Conservation (phyloP, 2,888 invertebrate species). For the Iselma pallidipennis region DNA sequence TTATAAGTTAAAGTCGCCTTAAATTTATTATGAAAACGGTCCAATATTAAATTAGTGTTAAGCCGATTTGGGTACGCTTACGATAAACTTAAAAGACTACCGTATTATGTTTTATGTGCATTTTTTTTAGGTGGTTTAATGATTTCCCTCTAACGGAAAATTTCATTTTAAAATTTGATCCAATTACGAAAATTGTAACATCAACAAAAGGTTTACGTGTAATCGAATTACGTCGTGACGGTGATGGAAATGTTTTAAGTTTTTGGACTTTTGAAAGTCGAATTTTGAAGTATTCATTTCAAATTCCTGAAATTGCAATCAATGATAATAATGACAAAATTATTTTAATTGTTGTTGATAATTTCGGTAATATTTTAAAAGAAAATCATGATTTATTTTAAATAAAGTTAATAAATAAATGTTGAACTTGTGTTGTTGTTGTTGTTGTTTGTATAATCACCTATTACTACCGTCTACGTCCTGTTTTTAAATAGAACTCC, state of each 20-base stretch:
- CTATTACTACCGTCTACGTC: slow-evolving; percentile 23
- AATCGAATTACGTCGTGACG: slow-evolving; percentile 66
- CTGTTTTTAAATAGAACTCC: slow-evolving; percentile 25
- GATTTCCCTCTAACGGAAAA: slow-evolving; percentile 26
- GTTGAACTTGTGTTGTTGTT: not conserved
- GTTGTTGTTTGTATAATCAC: slow-evolving; percentile 9
- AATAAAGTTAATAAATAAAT: slow-evolving; percentile 6
- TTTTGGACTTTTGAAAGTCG: slow-evolving; percentile 67
- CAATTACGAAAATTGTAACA: slow-evolving; percentile 56
- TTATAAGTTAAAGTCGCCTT: too few species aligned
- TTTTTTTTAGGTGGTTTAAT: slow-evolving; percentile 59
- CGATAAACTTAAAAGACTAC: too few species aligned
- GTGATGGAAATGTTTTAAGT: slow-evolving; percentile 64
- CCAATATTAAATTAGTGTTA: too few species aligned
- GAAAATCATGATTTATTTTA: slow-evolving; percentile 10
- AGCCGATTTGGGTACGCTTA: too few species aligned
- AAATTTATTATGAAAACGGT: too few species aligned
- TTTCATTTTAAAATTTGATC: slow-evolving; percentile 42
- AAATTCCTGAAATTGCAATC: slow-evolving; percentile 59
- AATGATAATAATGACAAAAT: slow-evolving; percentile 54
- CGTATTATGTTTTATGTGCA: slow-evolving; percentile 10
- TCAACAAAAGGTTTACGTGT: slow-evolving; percentile 68
- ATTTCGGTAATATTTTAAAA: slow-evolving; percentile 69
- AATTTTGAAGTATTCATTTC: slow-evolving; percentile 63
- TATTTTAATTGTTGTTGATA: slow-evolving; percentile 68